Evolutionary conservation across 2,888 invertebrate genomes (phyloP), one percentile per base, ranked within the genome.

Genomic region (Agrotis ipsilon): DNA sequence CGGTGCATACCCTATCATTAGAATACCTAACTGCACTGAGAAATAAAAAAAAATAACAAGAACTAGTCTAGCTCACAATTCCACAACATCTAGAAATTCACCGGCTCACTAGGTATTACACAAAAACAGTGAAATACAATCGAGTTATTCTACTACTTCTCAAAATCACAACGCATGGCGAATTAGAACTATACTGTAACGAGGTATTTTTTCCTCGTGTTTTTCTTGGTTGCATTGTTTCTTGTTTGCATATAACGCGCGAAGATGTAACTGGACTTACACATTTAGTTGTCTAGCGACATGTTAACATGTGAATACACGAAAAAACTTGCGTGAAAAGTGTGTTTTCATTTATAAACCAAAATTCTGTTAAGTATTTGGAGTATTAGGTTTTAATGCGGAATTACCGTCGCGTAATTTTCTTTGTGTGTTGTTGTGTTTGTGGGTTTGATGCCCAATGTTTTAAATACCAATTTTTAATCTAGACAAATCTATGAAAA

Each of bases 131-230:
- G 46, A 32, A 39, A 62, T 52, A 32, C 48, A 19, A 62, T 79
- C 67, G 39, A 67, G 71, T 80, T 64, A 65, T 69, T 72, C 66
- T 27, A 68, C 68, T 64, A 39, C 65, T 72, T 82, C 77, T 82
- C 64, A 80, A 80, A 82, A 82, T 65, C 67, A 78, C 51, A 68
- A 66, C 68, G 83, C 75, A 74, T 82, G 63, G n/a, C 64, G 52
- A 58, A 72, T 59, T 62, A 77, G 21, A 39, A 60, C 45, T 21
- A 11, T 19, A 66, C 46, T 21, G 43, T 54, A 49, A 62, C 48
- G 39, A 39, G 11, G 32, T 32, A 2, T 39, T 4, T 32, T 52
- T 66, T 69, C 70, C 24, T 18, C 43, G n/a, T 11, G 43, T 24
- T 74, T 75, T 65, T 57, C 39, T 78, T 73, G 43, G 9, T 59